Conservation (phyloP, 1,140 invertebrate genomes). For the Psix sp. region DNA sequence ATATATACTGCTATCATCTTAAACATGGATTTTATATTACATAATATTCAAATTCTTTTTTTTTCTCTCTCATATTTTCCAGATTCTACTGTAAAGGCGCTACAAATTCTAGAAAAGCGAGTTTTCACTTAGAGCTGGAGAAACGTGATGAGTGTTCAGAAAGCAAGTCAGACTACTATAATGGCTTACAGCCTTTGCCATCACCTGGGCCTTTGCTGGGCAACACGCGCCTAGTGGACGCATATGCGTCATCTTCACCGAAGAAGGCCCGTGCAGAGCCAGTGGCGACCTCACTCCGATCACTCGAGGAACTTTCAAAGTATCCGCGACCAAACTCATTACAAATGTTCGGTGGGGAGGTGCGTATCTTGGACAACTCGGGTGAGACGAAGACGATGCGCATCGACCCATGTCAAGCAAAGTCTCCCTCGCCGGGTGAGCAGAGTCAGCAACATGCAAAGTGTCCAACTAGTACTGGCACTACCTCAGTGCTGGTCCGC, state of each 20-base stretch:
- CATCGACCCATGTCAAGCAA: slow-evolving; percentile 80
- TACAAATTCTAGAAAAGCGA: slow-evolving; percentile 65
- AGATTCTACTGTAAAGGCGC: slow-evolving; percentile 82
- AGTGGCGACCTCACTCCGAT: slow-evolving; percentile 76
- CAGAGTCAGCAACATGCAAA: slow-evolving; percentile 49
- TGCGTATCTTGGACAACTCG: slow-evolving; percentile 82
- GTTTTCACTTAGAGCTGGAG: slow-evolving; percentile 75
- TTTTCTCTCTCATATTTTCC: slow-evolving; percentile 2
- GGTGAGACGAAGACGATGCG: slow-evolving; percentile 84
- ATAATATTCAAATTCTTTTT: not conserved
- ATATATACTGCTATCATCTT: too few relatives aligned
- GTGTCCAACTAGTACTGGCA: slow-evolving; percentile 70
- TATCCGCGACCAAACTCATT: slow-evolving; percentile 77
- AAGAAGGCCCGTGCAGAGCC: slow-evolving; percentile 78
- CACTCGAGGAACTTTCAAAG: slow-evolving; percentile 79
- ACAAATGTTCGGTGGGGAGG: slow-evolving; percentile 88
- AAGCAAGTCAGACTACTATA: slow-evolving; percentile 69
- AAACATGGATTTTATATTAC: not conserved
- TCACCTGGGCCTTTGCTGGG: slow-evolving; percentile 88
- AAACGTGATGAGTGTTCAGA: slow-evolving; percentile 76
- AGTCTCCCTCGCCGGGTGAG: slow-evolving; percentile 63
- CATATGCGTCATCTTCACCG: slow-evolving; percentile 74
- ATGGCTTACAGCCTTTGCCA: slow-evolving; percentile 79
- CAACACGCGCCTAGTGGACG: slow-evolving; percentile 86
- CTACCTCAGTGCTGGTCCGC: slow-evolving; percentile 82